Conservation (phyloP, 2,888 invertebrate species). For the Acrobasis suavella region DNA sequence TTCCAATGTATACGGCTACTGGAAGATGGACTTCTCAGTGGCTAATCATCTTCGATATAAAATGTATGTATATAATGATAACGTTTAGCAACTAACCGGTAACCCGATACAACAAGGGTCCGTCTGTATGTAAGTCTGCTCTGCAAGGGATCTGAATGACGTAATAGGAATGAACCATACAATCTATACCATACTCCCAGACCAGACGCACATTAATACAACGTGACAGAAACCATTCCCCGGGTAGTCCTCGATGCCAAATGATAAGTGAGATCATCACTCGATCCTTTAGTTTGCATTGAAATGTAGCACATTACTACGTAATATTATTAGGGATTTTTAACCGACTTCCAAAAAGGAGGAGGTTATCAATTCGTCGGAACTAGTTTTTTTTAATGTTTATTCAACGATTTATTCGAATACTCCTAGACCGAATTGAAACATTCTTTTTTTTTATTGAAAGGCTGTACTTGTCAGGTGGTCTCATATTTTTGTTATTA, state of each 20-base stretch:
- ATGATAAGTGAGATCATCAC: slow-evolving; percentile 67
- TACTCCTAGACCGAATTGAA: too few relatives aligned
- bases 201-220: slow-evolving; percentile 37
- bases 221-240: slow-evolving; percentile 67
- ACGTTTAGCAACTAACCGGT: slow-evolving; percentile 10
- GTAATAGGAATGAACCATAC: slow-evolving; percentile 46
- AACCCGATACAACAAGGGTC: slow-evolving; percentile 27
- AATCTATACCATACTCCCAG: slow-evolving; percentile 52
- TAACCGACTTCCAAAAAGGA: too few relatives aligned
- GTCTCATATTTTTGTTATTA: too few relatives aligned
- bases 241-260: slow-evolving; percentile 48
- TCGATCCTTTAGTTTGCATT: slow-evolving; percentile 46
- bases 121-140: slow-evolving; percentile 21
- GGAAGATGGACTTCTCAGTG: too few relatives aligned
- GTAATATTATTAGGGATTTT: neutral
- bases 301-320: slow-evolving; percentile 16
- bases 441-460: too few relatives aligned
- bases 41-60: neutral
- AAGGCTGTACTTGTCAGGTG: too few relatives aligned
- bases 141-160: slow-evolving; percentile 21
- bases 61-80: slow-evolving; percentile 9
- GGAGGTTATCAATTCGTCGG: too few relatives aligned
- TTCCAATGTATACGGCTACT: too few relatives aligned
- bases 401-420: too few relatives aligned
- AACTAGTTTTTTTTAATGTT: too few relatives aligned